phyloP scores from a whole-genome alignment of 2,113 vertebrate species.

The Seriola rivoliana region DNA sequence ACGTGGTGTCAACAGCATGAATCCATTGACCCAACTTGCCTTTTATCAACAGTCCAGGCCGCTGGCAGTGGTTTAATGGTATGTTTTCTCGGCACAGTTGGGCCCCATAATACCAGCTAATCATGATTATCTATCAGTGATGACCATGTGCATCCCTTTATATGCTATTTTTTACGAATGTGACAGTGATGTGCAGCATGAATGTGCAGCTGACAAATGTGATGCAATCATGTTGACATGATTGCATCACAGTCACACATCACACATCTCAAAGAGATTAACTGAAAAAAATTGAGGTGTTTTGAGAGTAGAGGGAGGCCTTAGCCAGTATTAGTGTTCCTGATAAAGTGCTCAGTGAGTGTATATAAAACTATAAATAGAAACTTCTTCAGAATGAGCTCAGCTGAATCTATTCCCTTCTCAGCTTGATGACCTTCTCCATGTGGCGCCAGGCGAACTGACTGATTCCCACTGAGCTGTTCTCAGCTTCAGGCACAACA shows the following conservation, averaged over 20 bases:
- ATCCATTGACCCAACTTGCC: too few relatives aligned
- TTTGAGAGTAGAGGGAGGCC: neutral
- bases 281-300: neutral
- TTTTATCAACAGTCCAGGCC: too few relatives aligned
- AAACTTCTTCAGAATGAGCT: slow-evolving; percentile 55
- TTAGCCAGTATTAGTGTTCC: neutral
- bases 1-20: too few relatives aligned
- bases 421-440: slow-evolving; percentile 67
- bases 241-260: too few relatives aligned
- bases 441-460: slow-evolving; percentile 47
- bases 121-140: neutral
- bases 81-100: neutral
- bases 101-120: neutral
- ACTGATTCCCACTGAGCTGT: slow-evolving; percentile 59
- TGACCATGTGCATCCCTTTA: neutral
- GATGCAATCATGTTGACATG: neutral
- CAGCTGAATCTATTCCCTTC: slow-evolving; percentile 57
- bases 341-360: neutral
- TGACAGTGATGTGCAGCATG: neutral
- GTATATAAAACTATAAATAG: slow-evolving; percentile 65
- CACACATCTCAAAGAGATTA: neutral
- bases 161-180: too few relatives aligned
- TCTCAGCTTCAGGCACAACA: slow-evolving; percentile 35
- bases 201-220: neutral
- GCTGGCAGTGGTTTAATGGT: neutral